Conservation (phyloP, 1,140 invertebrate species). For the Dendroctonus valens region DNA sequence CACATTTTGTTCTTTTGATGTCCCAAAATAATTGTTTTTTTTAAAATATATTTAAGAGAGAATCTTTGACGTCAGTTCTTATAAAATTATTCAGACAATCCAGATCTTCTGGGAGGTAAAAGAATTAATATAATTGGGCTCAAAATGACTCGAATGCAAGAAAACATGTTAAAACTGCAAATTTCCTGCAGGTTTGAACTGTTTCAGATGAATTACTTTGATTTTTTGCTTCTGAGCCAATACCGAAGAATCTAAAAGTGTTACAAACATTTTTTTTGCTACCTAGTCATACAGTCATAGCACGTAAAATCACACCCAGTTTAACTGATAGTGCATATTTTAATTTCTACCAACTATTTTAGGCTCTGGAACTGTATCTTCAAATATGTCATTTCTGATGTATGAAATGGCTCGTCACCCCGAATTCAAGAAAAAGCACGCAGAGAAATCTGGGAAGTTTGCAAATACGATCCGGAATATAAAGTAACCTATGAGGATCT, state of each 20-base stretch:
- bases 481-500: constrained; percentile 45
- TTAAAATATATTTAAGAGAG: too few species aligned
- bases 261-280: not conserved
- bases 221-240: not conserved
- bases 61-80: too few species aligned
- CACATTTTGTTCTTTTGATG: too few species aligned
- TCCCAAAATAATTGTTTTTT: too few species aligned
- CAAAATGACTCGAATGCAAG: not conserved
- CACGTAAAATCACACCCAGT: too few species aligned
- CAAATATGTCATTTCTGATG: constrained; percentile 56
- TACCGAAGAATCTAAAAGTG: not conserved
- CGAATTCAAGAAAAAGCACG: constrained; percentile 46
- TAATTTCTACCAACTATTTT: not conserved
- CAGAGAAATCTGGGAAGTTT: constrained; percentile 42
- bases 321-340: too few species aligned
- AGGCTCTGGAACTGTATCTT: constrained; percentile 51
- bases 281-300: too few species aligned
- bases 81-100: too few species aligned
- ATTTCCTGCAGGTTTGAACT: not conserved
- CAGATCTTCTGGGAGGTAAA: too few species aligned
- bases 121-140: not conserved
- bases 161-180: not conserved
- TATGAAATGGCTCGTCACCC: constrained; percentile 57
- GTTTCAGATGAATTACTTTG: not conserved
- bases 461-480: constrained; percentile 28